These are phyloP conservation scores for Tympanuchus pallidicinctus DNA, from an alignment of 2,113 vertebrate genomes.

Conservation along the genomic window DNA sequence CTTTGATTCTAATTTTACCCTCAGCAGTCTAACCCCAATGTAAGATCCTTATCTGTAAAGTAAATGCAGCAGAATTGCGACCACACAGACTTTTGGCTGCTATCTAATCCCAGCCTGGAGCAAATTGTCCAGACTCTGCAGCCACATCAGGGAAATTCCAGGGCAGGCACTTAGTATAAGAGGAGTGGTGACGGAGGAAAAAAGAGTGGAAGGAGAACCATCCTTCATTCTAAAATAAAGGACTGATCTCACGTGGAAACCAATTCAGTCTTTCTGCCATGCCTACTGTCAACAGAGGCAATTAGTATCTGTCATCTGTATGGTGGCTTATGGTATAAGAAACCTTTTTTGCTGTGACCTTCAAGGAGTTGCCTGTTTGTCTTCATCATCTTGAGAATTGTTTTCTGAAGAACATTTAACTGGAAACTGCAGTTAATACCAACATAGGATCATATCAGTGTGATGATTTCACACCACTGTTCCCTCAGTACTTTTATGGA, in stretches of 20 bases:
- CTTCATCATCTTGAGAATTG: background rate
- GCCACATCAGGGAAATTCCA: background rate
- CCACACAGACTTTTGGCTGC: background rate
- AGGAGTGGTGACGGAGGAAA: background rate
- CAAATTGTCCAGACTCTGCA: background rate
- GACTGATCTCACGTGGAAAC: background rate
- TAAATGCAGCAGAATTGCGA: background rate
- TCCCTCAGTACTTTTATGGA: background rate
- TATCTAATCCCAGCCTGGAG: conserved; percentile 7
- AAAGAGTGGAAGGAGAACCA: background rate
- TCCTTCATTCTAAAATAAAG: background rate
- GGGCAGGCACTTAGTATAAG: background rate
- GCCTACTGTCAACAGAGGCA: background rate
- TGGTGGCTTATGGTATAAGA: background rate
- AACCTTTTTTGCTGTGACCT: background rate
- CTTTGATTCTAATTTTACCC: background rate
- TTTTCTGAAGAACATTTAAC: background rate
- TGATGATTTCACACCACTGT: background rate
- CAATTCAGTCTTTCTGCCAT: background rate
- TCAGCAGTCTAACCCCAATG: background rate
- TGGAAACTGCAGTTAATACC: background rate
- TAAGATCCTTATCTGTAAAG: conserved; percentile 11
- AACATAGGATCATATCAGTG: background rate
- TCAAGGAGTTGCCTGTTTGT: background rate
- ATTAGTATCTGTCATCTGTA: background rate